Base-by-base conservation (phyloP, 2,888 invertebrate species). In the Pachliopta kotzebuea region DNA sequence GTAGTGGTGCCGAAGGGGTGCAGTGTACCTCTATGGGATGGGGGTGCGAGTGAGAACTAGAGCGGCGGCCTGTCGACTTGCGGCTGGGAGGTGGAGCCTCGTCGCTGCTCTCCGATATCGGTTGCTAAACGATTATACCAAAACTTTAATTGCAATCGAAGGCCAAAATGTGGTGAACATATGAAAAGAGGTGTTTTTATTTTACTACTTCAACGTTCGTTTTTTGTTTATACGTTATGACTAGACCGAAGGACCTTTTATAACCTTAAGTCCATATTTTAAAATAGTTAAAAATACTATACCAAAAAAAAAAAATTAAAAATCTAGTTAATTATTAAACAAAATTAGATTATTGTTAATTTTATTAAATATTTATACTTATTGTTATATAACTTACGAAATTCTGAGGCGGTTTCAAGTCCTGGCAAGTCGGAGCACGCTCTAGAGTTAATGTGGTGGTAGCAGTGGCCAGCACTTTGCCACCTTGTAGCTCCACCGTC, bases 391-490 rank as follows among this genome's bases (percentile, higher is more conserved):
- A 7, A 72, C 89, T 86, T 74, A 90, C 90, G 67, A 91, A 90
- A 71, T 87, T 90, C 67, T 79, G 84, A 1, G 90, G 90, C 20
- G 90, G 91, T 63, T 87, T 89, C 18, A 90, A 73, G 63, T 91
- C 91, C 50, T 89, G 89, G 26, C 72, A 79, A 63, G 88, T 85
- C 11, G 88, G 81, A 1, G 86, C 86, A 1, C 89, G 84, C 69
- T 92, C 91, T 56, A 92, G 69, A 0, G 91, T 92, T 37, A 92
- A 79, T 0, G 92, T 92, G 0, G 92, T 92, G 56, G 92, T 92
- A 9, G 92, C 92, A 1, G 92, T 92, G 71, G 92, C 92, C 75
- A 92, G 83, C 76, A 92, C 89, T 72, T 90, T 89, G 37, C 88
- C 90, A 63, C 90, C 89, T 60, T 90, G 88, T 17, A 91, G 75